Conservation (phyloP, 1,140 invertebrate species). For the Drosophila pallidifrons region DNA sequence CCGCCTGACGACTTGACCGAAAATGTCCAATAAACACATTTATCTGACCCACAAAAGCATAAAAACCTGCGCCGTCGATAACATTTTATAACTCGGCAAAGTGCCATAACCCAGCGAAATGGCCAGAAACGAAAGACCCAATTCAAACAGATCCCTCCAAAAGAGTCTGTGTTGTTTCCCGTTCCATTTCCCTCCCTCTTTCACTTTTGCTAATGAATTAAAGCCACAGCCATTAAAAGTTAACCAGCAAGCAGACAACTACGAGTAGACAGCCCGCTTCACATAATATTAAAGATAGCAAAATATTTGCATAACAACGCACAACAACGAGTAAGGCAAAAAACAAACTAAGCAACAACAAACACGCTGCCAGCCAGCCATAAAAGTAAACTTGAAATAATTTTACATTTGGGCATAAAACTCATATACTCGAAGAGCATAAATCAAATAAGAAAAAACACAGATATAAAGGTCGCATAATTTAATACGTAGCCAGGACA, state of each 20-base stretch:
- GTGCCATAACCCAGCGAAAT: slow-evolving; percentile 62
- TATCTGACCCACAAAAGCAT: slow-evolving; percentile 74
- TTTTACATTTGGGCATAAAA: slow-evolving; percentile 52
- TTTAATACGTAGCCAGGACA: slow-evolving; percentile 49
- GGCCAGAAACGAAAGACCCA: slow-evolving; percentile 22
- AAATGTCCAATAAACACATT: slow-evolving; percentile 80
- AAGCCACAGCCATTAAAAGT: slow-evolving; percentile 72
- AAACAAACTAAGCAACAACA: slow-evolving; percentile 14
- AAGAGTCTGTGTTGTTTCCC: neutral
- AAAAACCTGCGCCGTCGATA: slow-evolving; percentile 81
- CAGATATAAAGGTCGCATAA: slow-evolving; percentile 53
- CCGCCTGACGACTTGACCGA: slow-evolving; percentile 41
- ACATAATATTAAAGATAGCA: slow-evolving; percentile 60
- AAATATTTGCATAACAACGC: slow-evolving; percentile 60
- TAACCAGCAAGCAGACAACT: slow-evolving; percentile 30
- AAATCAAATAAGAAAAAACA: slow-evolving; percentile 59
- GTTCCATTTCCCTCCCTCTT: neutral
- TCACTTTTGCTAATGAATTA: slow-evolving; percentile 70
- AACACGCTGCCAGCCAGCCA: neutral
- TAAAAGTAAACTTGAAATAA: slow-evolving; percentile 64
- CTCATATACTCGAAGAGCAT: slow-evolving; percentile 52
- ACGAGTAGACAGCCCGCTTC: neutral
- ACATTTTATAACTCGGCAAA: slow-evolving; percentile 78
- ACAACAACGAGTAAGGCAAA: slow-evolving; percentile 2
- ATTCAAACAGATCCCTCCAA: slow-evolving; percentile 14